Conservation (phyloP, 2,888 invertebrate genomes). For the Fragum fragum region DNA sequence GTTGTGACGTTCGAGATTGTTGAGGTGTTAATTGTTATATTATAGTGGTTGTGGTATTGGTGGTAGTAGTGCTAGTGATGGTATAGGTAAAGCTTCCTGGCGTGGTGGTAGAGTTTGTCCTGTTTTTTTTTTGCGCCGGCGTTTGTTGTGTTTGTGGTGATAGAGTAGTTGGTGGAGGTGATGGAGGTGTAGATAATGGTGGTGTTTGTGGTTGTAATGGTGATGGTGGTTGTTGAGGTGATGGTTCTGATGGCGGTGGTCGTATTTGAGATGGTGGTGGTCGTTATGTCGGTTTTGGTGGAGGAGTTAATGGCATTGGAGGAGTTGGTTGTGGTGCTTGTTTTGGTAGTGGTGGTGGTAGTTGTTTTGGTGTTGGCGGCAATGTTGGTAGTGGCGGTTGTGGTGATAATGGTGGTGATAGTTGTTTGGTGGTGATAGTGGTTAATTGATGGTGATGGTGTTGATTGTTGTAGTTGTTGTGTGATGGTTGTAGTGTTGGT, state of each 20-base stretch:
- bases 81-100: neutral
- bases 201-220: neutral
- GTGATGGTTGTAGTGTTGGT: neutral
- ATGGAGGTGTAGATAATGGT: neutral
- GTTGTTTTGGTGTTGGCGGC: neutral
- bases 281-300: neutral
- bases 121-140: neutral
- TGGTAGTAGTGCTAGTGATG: neutral
- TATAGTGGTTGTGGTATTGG: neutral
- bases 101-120: neutral
- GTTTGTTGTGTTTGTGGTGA: neutral
- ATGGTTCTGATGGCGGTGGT: neutral
- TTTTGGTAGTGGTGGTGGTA: neutral
- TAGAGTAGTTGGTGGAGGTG: neutral
- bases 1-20: neutral
- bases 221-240: neutral
- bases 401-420: neutral
- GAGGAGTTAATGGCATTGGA: neutral
- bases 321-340: neutral
- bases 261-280: neutral
- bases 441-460: conserved; percentile 11
- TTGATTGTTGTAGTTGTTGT: neutral
- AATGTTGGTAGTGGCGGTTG: neutral
- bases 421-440: neutral
- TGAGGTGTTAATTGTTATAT: neutral